Evolutionary conservation across 2,888 invertebrate species (phyloP).

Genomic region (Atherix ibis): DNA sequence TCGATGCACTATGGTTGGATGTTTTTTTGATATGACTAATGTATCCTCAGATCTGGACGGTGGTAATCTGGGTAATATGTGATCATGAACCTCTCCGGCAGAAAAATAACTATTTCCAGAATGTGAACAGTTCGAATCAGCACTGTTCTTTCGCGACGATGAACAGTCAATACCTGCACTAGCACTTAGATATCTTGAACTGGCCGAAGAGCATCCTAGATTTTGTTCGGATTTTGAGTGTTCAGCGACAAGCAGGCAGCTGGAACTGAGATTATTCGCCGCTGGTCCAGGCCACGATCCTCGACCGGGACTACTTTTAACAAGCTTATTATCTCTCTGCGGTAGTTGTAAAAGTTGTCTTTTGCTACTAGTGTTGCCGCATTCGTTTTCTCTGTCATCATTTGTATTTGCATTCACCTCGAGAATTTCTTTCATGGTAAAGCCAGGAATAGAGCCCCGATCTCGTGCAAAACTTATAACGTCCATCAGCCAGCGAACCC

Average conservation of each 20-base stretch:
- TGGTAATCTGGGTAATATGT: slow-evolving; percentile 38
- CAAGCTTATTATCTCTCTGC: slow-evolving; percentile 55
- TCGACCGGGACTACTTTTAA: slow-evolving; percentile 59
- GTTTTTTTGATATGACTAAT: slow-evolving; percentile 37
- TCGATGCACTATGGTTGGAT: slow-evolving; percentile 34
- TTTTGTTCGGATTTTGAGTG: slow-evolving; percentile 74
- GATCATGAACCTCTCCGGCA: slow-evolving; percentile 22
- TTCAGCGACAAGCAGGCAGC: slow-evolving; percentile 44
- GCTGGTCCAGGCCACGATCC: slow-evolving; percentile 76
- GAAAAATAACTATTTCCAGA: slow-evolving; percentile 35
- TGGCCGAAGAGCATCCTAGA: slow-evolving; percentile 22
- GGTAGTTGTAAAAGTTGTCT: slow-evolving; percentile 29
- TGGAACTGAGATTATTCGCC: slow-evolving; percentile 33
- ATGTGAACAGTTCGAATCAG: slow-evolving; percentile 41
- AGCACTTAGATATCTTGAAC: slow-evolving; percentile 40
- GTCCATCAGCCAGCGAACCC: slow-evolving; percentile 91
- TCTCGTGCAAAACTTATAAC: slow-evolving; percentile 89
- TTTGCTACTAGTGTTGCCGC: slow-evolving; percentile 14
- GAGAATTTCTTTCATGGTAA: slow-evolving; percentile 28
- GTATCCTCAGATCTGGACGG: slow-evolving; percentile 72
- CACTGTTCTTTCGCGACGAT: slow-evolving; percentile 40
- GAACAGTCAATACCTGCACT: slow-evolving; percentile 26
- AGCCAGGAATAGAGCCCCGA: slow-evolving; percentile 35
- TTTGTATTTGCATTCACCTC: slow-evolving; percentile 17
- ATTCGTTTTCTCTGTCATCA: slow-evolving; percentile 10